These are phyloP conservation scores for Nibea coibor DNA, from an alignment of 2,113 vertebrate genomes.

Conservation along the genomic window DNA sequence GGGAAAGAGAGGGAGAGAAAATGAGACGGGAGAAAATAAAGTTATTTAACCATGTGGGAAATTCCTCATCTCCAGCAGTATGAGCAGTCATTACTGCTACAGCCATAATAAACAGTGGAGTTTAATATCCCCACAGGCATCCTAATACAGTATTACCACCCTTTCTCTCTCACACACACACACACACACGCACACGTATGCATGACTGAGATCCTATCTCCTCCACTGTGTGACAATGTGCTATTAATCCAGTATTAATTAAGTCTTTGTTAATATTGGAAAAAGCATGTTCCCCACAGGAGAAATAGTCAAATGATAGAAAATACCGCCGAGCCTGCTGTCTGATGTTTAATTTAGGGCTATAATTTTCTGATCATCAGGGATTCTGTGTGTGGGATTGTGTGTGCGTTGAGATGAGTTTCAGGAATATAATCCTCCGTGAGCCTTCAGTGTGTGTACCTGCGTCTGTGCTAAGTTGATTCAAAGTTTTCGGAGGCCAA, in stretches of 20 bases:
- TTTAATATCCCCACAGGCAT: conserved; percentile 72
- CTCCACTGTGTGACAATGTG: conserved; percentile 40
- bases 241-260: conserved; percentile 67
- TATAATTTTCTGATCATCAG: conserved; percentile 30
- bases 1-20: conserved; percentile 34
- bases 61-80: conserved; percentile 77
- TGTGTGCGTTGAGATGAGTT: conserved; percentile 11
- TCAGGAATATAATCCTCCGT: conserved; percentile 20
- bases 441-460: not conserved
- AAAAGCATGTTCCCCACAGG: conserved; percentile 30
- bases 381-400: conserved; percentile 28
- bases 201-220: conserved; percentile 33
- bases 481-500: not conserved
- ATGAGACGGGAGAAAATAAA: conserved; percentile 40
- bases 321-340: conserved; percentile 17
- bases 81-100: conserved; percentile 71
- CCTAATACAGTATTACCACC: conserved; percentile 20
- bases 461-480: not conserved
- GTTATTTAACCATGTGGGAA: conserved; percentile 75
- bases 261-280: conserved; percentile 60
- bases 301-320: conserved; percentile 36
- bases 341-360: conserved; percentile 46
- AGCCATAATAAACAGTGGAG: conserved; percentile 77
- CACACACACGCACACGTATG: conserved; percentile 24
- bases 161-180: not conserved